Evolutionary conservation across 2,888 invertebrate species (phyloP).

Genomic region (Fabriciana adippe): DNA sequence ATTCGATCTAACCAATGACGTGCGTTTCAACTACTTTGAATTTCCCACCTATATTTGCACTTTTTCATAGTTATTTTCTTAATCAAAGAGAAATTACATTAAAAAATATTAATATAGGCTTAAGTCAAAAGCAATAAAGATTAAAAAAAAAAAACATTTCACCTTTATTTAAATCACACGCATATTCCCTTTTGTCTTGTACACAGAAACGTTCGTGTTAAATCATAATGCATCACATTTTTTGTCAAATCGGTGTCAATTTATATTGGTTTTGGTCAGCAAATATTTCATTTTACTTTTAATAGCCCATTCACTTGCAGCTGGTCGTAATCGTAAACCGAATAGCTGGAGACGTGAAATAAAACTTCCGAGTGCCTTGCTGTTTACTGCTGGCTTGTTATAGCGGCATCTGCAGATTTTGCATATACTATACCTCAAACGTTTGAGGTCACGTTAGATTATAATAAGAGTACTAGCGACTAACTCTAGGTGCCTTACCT

Average conservation of each 20-base stretch:
- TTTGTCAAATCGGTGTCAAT: slow-evolving; percentile 18
- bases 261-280: slow-evolving; percentile 30
- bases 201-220: too few species aligned
- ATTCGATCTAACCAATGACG: too few species aligned
- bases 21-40: too few species aligned
- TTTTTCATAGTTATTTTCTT: too few species aligned
- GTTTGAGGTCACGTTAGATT: neutral
- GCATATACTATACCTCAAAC: slow-evolving; percentile 27
- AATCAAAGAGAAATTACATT: too few species aligned
- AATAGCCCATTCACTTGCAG: slow-evolving; percentile 39
- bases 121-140: too few species aligned
- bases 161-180: too few species aligned
- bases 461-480: neutral
- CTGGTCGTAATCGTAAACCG: slow-evolving; percentile 40
- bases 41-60: too few species aligned
- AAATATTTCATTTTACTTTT: slow-evolving; percentile 40
- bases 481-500: too few species aligned
- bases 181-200: too few species aligned
- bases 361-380: slow-evolving; percentile 35
- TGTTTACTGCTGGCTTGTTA: slow-evolving; percentile 33
- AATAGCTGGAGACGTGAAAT: slow-evolving; percentile 37
- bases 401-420: slow-evolving; percentile 32
- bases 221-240: slow-evolving; percentile 5
- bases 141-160: too few species aligned
- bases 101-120: too few species aligned